These are phyloP conservation scores for Sphaerophoria rueppellii DNA, from an alignment of 2,888 invertebrate genomes.

Conservation along the genomic window DNA sequence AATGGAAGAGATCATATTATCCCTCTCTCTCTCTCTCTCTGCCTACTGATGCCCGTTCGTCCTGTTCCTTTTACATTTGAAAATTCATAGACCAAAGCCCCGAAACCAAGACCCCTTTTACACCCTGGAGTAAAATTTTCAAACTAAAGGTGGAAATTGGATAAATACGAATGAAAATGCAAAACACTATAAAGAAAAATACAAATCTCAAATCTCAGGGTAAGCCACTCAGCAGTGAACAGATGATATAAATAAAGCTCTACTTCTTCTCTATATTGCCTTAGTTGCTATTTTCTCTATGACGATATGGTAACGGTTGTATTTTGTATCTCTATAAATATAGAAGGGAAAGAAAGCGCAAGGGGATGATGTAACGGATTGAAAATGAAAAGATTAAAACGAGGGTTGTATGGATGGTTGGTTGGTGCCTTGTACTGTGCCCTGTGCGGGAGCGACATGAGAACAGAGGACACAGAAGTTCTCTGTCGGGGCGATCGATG, in stretches of 20 bases:
- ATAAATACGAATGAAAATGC: slow-evolving; percentile 66
- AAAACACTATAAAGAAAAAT: slow-evolving; percentile 34
- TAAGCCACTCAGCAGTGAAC: slow-evolving; percentile 43
- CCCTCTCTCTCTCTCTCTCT: not conserved
- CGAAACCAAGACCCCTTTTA: not conserved
- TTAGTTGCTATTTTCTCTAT: too few relatives aligned
- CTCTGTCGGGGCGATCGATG: too few relatives aligned
- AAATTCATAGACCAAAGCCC: slow-evolving; percentile 31
- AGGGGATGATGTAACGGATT: slow-evolving; percentile 44
- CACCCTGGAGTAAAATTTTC: slow-evolving; percentile 24
- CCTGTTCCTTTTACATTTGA: not conserved
- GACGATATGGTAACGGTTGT: too few relatives aligned
- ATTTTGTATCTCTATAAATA: not conserved
- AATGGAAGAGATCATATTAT: slow-evolving; percentile 51
- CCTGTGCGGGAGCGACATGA: not conserved
- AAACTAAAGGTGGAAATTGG: slow-evolving; percentile 59
- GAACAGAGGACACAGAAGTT: too few relatives aligned
- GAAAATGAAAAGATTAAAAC: slow-evolving; percentile 60
- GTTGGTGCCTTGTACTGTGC: not conserved
- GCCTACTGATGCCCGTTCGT: not conserved
- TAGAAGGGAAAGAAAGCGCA: slow-evolving; percentile 2
- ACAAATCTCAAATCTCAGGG: slow-evolving; percentile 52
- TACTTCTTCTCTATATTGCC: too few relatives aligned
- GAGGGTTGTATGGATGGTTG: slow-evolving; percentile 7
- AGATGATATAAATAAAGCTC: too few relatives aligned